Conservation (phyloP, 2,113 vertebrate species). For the Proteles cristata region DNA sequence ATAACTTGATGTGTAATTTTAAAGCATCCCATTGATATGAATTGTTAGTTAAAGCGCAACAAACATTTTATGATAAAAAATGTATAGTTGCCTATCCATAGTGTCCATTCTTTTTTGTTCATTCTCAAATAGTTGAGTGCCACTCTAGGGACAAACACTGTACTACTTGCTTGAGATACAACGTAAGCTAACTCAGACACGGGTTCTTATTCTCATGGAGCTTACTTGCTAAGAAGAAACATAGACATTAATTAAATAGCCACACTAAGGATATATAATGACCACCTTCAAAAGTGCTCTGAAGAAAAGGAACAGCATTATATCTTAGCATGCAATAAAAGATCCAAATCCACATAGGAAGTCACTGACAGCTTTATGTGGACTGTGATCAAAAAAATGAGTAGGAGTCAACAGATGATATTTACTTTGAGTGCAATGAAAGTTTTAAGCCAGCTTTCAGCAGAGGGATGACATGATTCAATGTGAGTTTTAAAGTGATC, state of each 20-base stretch:
- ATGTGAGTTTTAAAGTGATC: background rate
- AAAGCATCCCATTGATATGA: background rate
- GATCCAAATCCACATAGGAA: background rate
- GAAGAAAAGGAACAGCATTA: background rate
- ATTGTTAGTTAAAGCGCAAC: background rate
- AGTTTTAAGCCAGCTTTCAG: background rate
- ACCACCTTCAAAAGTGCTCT: background rate
- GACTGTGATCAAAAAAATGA: background rate
- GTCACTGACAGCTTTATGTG: background rate
- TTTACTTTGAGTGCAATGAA: background rate
- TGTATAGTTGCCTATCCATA: background rate
- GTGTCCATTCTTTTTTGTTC: background rate
- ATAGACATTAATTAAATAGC: background rate
- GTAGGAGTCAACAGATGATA: background rate
- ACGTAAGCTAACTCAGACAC: background rate
- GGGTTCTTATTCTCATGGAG: background rate
- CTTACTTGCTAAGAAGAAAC: background rate
- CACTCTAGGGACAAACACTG: background rate
- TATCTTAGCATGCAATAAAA: background rate
- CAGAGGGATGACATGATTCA: background rate
- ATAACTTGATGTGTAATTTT: background rate
- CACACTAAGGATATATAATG: background rate
- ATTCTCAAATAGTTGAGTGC: background rate
- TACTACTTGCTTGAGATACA: background rate
- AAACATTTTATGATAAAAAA: background rate